Percentiles rank a stretch among this genome's conserved stretches.
These are phyloP conservation scores for Crenichthys baileyi DNA, from an alignment of 2,797 vertebrate genomes.

Conservation along the genomic window DNA sequence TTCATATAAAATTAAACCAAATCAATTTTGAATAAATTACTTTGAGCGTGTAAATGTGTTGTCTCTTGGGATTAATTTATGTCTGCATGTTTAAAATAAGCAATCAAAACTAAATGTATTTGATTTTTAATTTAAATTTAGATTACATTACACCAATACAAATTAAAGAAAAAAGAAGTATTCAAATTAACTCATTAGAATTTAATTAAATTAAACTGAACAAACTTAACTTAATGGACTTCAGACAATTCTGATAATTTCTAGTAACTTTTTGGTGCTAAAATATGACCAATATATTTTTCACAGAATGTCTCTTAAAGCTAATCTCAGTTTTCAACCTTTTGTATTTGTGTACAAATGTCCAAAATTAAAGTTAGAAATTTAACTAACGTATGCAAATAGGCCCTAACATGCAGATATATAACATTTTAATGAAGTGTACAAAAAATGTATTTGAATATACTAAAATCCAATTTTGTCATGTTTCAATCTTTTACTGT, in stretches of 20 bases:
- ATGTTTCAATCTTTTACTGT: background rate
- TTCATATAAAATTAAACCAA: background rate
- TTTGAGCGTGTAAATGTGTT: background rate
- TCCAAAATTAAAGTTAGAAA: background rate
- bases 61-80: background rate
- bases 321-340: background rate
- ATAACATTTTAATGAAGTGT: background rate
- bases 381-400: background rate
- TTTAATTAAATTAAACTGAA: background rate
- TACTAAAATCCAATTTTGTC: background rate
- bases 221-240: background rate
- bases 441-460: background rate
- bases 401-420: background rate
- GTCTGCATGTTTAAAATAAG: background rate
- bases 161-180: background rate
- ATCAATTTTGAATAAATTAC: background rate
- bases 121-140: background rate
- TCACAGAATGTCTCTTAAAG: background rate
- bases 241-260: background rate
- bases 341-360: background rate
- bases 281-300: background rate
- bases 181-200: background rate
- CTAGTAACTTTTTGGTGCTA: background rate
- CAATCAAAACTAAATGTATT: background rate
- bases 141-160: background rate